Evolutionary conservation across 64 coral and sea anemone genomes (phyloP), one percentile per base, ranked within the genome.

Genomic region (Platygyra sinensis): DNA sequence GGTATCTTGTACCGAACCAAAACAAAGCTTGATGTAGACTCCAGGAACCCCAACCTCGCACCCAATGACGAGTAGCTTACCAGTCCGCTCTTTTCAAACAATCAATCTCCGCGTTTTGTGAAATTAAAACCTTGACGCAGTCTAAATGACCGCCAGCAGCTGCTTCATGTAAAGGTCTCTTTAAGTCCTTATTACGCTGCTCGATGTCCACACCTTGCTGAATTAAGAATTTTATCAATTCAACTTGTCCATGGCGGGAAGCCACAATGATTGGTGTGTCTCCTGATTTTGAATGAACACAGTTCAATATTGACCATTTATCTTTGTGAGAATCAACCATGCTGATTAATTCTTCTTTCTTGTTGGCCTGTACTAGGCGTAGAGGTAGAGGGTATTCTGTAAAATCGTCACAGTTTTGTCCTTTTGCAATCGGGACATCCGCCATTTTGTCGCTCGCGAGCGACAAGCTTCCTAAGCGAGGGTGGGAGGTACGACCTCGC

Each of bases 11-110:
- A 46, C 42, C 42, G 42, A 46, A 46, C 0, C 42, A 46, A 46
- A 46, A 8, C 42, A 46, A 5, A 7, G 4, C 42, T 46, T 46
- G 42, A 3, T 46, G 42, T 46, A 6, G 0, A 46, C 42, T 8
- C 42, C 42, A 46, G 42, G 42, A 46, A 0, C 4, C 42, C 42
- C 42, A 46, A 46, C 42, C 42, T 46, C 3, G 42, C 42, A 46
- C 42, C 42, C 42, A 46, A 4, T 46, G 42, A 46, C 11, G 22
- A 27, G 65, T 69, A 8, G 9, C 90, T 93, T 73, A 99, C 97
- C 97, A 99, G 42, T 99, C 97, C 42, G 94, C 97, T 79, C 97
- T 93, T 59, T 99, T 99, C 64, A 99, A 75, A 89, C 94, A 90
- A 85, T 99, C 97, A 76, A 96, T 93, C 80, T 99, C 97, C 52